phyloP scores from a whole-genome alignment of 1,140 invertebrate species.

The Dendrolimus punctatus region DNA sequence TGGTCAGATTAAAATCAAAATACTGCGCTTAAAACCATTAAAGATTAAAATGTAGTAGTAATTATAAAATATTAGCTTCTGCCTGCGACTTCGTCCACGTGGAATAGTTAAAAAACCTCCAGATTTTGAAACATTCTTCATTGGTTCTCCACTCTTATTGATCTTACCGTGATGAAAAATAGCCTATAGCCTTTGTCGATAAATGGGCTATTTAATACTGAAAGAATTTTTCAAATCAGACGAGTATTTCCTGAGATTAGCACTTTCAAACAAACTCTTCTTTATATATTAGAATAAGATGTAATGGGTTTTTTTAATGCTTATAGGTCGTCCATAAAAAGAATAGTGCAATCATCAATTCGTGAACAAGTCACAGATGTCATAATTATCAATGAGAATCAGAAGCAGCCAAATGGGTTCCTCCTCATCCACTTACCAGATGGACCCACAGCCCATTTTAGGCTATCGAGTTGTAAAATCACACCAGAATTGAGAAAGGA shows the following conservation, averaged over 20 bases:
- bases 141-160: too few species aligned
- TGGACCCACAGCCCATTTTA: conserved; percentile 95
- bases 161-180: too few species aligned
- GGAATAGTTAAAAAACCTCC: too few species aligned
- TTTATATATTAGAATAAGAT: too few species aligned
- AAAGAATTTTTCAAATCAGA: too few species aligned
- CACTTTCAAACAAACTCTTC: too few species aligned
- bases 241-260: too few species aligned
- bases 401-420: conserved; percentile 92
- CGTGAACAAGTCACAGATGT: conserved; percentile 90
- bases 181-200: too few species aligned
- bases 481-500: conserved; percentile 84
- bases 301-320: conserved; percentile 3
- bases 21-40: background rate
- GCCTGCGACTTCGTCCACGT: too few species aligned
- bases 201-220: too few species aligned
- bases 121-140: too few species aligned
- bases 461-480: conserved; percentile 85
- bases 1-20: background rate
- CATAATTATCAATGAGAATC: conserved; percentile 94
- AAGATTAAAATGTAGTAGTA: conserved; percentile 4
- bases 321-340: conserved; percentile 89
- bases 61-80: too few species aligned
- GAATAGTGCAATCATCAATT: conserved; percentile 88
- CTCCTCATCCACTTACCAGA: conserved; percentile 94